Percentiles rank a stretch among this genome's conserved stretches.
phyloP scores from a whole-genome alignment of 2,113 vertebrate species.

The Gambusia holbrooki region DNA sequence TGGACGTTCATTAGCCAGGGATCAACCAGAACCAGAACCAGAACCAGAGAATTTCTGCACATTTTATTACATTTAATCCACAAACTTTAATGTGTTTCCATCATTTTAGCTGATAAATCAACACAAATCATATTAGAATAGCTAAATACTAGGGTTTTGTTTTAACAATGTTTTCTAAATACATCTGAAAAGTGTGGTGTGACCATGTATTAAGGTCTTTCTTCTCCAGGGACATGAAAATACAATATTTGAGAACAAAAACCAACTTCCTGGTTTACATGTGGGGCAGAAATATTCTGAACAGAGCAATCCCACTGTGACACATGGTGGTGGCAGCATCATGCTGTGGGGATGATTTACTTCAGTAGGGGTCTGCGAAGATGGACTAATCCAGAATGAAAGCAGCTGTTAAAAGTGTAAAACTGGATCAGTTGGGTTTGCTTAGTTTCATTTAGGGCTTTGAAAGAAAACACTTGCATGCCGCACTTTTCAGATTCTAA shows the following conservation, averaged over 20 bases:
- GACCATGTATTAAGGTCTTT: not conserved
- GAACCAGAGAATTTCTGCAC: too few relatives aligned
- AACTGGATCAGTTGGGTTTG: too few relatives aligned
- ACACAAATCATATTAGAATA: too few relatives aligned
- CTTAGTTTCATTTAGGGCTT: not conserved
- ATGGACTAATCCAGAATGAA: not conserved
- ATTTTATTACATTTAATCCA: too few relatives aligned
- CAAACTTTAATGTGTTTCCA: too few relatives aligned
- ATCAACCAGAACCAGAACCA: not conserved
- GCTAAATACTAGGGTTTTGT: too few relatives aligned
- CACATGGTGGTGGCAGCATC: not conserved
- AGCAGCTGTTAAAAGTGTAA: too few relatives aligned
- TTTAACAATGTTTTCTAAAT: too few relatives aligned
- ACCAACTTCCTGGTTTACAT: too few relatives aligned
- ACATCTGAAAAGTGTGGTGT: too few relatives aligned
- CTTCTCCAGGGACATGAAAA: not conserved
- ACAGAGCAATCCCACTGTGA: not conserved
- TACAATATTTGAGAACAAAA: too few relatives aligned
- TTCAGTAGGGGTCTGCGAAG: not conserved
- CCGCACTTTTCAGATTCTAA: not conserved
- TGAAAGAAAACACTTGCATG: not conserved
- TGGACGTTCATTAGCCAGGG: slow-evolving; percentile 1
- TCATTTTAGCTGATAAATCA: too few relatives aligned
- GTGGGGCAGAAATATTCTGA: not conserved
- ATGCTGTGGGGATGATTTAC: not conserved